Evolutionary conservation across 2,797 vertebrate genomes (phyloP).

Genomic region (Epinephelus awoara): DNA sequence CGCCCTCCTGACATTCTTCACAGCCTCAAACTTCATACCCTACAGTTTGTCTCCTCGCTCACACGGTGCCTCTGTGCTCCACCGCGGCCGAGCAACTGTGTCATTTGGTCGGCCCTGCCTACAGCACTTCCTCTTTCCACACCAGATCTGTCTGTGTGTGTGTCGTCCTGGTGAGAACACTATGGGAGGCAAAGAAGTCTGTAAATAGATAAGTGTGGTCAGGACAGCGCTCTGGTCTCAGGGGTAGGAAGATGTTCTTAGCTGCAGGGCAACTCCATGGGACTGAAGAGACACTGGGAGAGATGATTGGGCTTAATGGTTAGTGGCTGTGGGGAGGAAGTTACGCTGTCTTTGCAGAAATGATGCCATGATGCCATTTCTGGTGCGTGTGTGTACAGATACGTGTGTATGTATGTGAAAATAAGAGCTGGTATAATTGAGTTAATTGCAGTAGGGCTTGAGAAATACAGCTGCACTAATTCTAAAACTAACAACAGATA

Average conservation of each 20-base stretch:
- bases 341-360: slow-evolving; percentile 33
- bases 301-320: slow-evolving; percentile 56
- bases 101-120: slow-evolving; percentile 65
- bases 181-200: slow-evolving; percentile 67
- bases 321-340: slow-evolving; percentile 62
- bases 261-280: slow-evolving; percentile 57
- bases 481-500: slow-evolving; percentile 18
- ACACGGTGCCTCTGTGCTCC: slow-evolving; percentile 35
- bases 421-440: slow-evolving; percentile 32
- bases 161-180: slow-evolving; percentile 68
- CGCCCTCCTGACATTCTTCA: slow-evolving; percentile 55
- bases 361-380: slow-evolving; percentile 52
- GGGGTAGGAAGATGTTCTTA: slow-evolving; percentile 52
- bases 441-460: slow-evolving; percentile 31
- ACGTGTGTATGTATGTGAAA: slow-evolving; percentile 39
- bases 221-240: slow-evolving; percentile 38
- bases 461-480: slow-evolving; percentile 10
- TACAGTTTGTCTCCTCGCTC: slow-evolving; percentile 46
- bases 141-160: slow-evolving; percentile 59
- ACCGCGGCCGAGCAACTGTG: slow-evolving; percentile 29
- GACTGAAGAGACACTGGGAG: slow-evolving; percentile 53
- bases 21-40: slow-evolving; percentile 43
- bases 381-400: slow-evolving; percentile 33
- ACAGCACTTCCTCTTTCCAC: slow-evolving; percentile 64
- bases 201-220: slow-evolving; percentile 74